phyloP scores from a whole-genome alignment of 2,113 vertebrate genomes.

The Protomyctophum bolini region DNA sequence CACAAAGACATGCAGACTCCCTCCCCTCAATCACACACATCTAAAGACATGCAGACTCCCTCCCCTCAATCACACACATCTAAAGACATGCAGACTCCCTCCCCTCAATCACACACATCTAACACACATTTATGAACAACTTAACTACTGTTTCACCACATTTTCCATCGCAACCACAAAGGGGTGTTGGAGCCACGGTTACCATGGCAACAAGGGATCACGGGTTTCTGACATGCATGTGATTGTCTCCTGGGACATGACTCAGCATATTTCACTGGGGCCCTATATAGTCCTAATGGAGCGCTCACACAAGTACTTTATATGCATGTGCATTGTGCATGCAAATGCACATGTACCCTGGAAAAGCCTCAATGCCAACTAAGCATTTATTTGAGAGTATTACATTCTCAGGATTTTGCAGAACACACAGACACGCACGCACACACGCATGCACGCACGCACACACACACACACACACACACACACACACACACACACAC shows the following conservation, averaged over 20 bases:
- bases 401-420: too few species aligned
- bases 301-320: slow-evolving; percentile 11
- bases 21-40: slow-evolving; percentile 44
- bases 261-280: slow-evolving; percentile 20
- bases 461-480: background rate
- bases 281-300: background rate
- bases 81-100: slow-evolving; percentile 31
- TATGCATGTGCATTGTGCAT: background rate
- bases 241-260: slow-evolving; percentile 37
- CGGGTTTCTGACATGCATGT: slow-evolving; percentile 28
- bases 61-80: slow-evolving; percentile 45
- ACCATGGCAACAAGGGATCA: slow-evolving; percentile 24
- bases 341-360: too few species aligned
- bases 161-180: slow-evolving; percentile 43
- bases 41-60: slow-evolving; percentile 35
- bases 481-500: background rate
- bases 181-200: slow-evolving; percentile 19
- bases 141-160: slow-evolving; percentile 54
- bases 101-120: slow-evolving; percentile 46
- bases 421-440: background rate
- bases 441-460: background rate
- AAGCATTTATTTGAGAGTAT: too few species aligned
- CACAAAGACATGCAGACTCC: slow-evolving; percentile 27
- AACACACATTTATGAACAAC: slow-evolving; percentile 52
- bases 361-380: too few species aligned